Evolutionary conservation across 2,113 vertebrate genomes (phyloP), one percentile per base, ranked within the genome.

Genomic region (Cebidichthys violaceus): DNA sequence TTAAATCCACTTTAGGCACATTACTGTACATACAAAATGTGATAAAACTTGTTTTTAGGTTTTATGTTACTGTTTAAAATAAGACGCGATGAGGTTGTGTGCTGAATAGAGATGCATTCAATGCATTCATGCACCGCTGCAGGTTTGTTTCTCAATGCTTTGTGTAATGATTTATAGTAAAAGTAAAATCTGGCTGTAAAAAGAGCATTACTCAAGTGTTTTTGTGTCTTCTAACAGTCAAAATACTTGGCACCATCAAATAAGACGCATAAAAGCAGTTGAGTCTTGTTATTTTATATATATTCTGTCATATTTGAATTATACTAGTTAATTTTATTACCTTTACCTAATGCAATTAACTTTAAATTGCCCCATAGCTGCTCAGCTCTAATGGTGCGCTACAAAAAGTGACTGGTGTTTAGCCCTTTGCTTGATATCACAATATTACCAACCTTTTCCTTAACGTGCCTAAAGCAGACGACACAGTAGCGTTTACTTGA

Each of bases 401-500:
- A 29, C 27, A 11, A 68, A 29, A 37, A 54, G 37, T 52, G 45
- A 20, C 45, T 59, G 45, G 31, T 79, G 17, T 85, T 73, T 39
- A 67, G 47, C 66, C 18, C 2, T 54, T 52, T 52, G 47, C 41
- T 70, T 37, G 33, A 69, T 76, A 27, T 68, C 45, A 68, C 55
- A 76, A 24, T 54, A 66, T 47, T 24, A 31, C 52, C 20, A 17
- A 66, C 27, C 35, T 75, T 72, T 80, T 68, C 57, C 78, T 45
- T n/a, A 82, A 59, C 57, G 50, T 57, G 35, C 54, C 77, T 70
- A 62, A 86, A 84, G 70, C 66, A 79, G 57, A 74, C 45, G 31
- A 90, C 68, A 90, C 81, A 90, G 83, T 86, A 77, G 72, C 57
- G 43, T 68, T 82, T 70, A 77, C 92, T 79, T 84, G 80, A 82